Percentiles rank a stretch among this genome's conserved stretches.
Evolutionary conservation across 2,797 vertebrate genomes (phyloP).

Genomic region (Takifugu rubripes): DNA sequence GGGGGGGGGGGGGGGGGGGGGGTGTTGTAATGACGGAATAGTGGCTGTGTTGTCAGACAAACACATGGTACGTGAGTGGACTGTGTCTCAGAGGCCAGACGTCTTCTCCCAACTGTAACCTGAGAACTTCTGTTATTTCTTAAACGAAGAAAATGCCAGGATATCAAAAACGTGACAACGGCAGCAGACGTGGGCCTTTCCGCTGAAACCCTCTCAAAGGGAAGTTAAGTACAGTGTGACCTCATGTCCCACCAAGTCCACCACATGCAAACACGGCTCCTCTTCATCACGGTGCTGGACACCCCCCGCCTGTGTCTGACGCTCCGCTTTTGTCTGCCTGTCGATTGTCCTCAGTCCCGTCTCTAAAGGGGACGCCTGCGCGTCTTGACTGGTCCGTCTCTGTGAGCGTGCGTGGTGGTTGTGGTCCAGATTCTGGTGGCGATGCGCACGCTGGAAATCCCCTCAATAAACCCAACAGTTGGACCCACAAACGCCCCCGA

Average conservation of each 20-base stretch:
- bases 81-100: too few relatives aligned
- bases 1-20: too few relatives aligned
- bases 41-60: too few relatives aligned
- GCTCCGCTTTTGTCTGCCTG: slow-evolving; percentile 21
- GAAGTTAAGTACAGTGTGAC: not conserved
- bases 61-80: too few relatives aligned
- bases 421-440: slow-evolving; percentile 45
- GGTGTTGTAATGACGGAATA: too few relatives aligned
- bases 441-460: slow-evolving; percentile 56
- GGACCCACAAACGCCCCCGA: slow-evolving; percentile 28
- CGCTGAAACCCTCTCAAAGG: not conserved
- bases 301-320: slow-evolving; percentile 1
- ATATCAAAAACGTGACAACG: not conserved
- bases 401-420: slow-evolving; percentile 18
- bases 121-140: too few relatives aligned
- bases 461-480: slow-evolving; percentile 44
- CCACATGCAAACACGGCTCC: slow-evolving; percentile 1
- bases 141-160: not conserved
- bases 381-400: slow-evolving; percentile 17
- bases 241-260: not conserved
- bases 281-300: not conserved
- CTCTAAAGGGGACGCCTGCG: slow-evolving; percentile 4
- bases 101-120: too few relatives aligned
- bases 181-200: not conserved
- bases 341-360: slow-evolving; percentile 14